phyloP scores from a whole-genome alignment of 2,888 invertebrate species.

The Idaea straminata region DNA sequence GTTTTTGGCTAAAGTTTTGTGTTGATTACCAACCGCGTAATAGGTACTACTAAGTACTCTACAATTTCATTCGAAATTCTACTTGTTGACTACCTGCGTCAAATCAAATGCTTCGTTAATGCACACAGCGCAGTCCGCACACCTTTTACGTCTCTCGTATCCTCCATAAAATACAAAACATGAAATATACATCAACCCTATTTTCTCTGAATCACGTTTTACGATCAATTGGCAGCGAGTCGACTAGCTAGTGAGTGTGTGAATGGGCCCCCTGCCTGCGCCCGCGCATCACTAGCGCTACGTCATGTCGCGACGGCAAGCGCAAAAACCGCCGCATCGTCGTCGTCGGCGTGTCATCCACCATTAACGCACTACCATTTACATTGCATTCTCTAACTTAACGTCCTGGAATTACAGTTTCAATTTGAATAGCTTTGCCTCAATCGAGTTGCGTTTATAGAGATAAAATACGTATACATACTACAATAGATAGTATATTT shows the following conservation, averaged over 20 bases:
- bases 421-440: conserved; percentile 14
- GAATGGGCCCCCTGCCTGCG: conserved; percentile 63
- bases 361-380: conserved; percentile 10
- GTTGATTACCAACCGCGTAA: too few relatives aligned
- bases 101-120: not conserved
- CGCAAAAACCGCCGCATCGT: conserved; percentile 41
- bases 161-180: conserved; percentile 5
- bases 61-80: too few relatives aligned
- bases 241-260: conserved; percentile 43
- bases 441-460: conserved; percentile 17
- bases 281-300: conserved; percentile 34
- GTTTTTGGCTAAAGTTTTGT: too few relatives aligned
- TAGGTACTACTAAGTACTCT: too few relatives aligned
- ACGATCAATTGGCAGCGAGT: not conserved
- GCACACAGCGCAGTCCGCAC: not conserved
- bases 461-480: conserved; percentile 6
- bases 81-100: not conserved
- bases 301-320: conserved; percentile 33
- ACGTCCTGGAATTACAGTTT: conserved; percentile 4
- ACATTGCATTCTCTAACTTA: not conserved
- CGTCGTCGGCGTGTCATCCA: conserved; percentile 16
- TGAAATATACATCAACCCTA: conserved; percentile 19
- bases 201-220: conserved; percentile 23
- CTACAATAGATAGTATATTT: not conserved
- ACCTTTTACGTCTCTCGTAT: not conserved